Evolutionary conservation across 2,888 invertebrate species (phyloP), one percentile per base, ranked within the genome.

Genomic region (Brachyopa scutellaris): DNA sequence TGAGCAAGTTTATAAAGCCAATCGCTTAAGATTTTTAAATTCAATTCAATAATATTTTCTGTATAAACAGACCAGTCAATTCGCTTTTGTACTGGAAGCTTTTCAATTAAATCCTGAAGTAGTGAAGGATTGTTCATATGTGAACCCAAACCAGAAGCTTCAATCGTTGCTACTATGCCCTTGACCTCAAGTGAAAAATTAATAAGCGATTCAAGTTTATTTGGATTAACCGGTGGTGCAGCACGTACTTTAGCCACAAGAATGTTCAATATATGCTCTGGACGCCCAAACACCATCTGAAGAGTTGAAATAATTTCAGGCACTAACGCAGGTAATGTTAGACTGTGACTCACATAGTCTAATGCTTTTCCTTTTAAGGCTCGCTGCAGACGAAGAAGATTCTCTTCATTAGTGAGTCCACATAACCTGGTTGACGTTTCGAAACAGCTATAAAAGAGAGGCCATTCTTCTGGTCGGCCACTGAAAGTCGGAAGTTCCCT

Each of bases 271-370:
- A 78, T 74, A 40, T 74, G 61, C 33, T 69, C 73, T 7, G 64
- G 69, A 2, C 73, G 57, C 1, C 73, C 84, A 29, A 84, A 84
- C 5, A 55, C 17, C 76, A 79, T 79, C 33, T 47, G 40, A 17
- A 84, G 62, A 7, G 76, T 79, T 29, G 67, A 67, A 38, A 77
- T 77, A 4, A 78, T 55, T 15, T 79, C 59, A 1, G 84, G 76
- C 0, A 83, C 79, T 2, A 79, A 40, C 26, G 64, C 55, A 1
- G 79, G 73, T 13, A 76, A 36, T 9, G 62, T 55, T 0, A 79
- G 55, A 19, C 79, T 57, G 31, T 64, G 73, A n/a, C 72, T 53
- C 6, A 77, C 72, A 29, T 77, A 76, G 2, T 84, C 76, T 4
- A 78, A 19, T 6, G 72, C 70, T 47, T 70, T 82, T 9, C 55